Evolutionary conservation across 30 jellyfish, hydroid and myxozoan species (phyloP), one percentile per base, ranked within the genome.

Genomic region (Pelagia noctiluca): DNA sequence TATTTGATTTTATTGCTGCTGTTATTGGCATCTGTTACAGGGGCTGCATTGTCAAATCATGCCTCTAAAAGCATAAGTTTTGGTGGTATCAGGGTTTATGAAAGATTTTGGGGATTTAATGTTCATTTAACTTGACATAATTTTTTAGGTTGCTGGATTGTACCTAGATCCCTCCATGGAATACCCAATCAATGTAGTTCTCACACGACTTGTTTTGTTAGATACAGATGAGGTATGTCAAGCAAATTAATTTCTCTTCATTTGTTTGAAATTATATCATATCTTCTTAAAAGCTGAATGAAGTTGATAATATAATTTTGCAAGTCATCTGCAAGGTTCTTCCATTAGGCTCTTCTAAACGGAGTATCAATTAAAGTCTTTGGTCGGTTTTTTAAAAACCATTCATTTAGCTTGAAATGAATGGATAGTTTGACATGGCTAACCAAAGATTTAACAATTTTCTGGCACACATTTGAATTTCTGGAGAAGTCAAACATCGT

Each of bases 221-320:
- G 96, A 85, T 36, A 75, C 65, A 25, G 96, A 87, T 68, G 65
- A n/a, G 90, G 96, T 87, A 32, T 10, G 82, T 80, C 23, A 23
- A 11, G 79, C 21, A 11, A 66, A 11, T 8, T 8, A 5, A 7
- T 3, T 66, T 66, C 67, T 4, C 57, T 8, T 66, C 30, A 24
- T 8, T 42, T 42, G 16, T 5, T 42, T 5, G 57, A 42, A 42
- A 5, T 5, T 5, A 16, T 16, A 42, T 42, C 57, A 16, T 5
- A 42, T 42, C 12, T 42, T 8, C 57, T 5, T 42, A 16, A 5
- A 42, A 5, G 57, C 57, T 42, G 16, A 8, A 5, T 16, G 16
- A 42, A 5, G 57, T 42, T 42, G 16, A 42, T 42, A 16, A 42
- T 42, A 42, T 42, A 42, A 42, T 16, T 8, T 42, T 5, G 57